Evolutionary conservation across 2,797 vertebrate species (phyloP).

Genomic region (Tenualosa thibaudeaui): DNA sequence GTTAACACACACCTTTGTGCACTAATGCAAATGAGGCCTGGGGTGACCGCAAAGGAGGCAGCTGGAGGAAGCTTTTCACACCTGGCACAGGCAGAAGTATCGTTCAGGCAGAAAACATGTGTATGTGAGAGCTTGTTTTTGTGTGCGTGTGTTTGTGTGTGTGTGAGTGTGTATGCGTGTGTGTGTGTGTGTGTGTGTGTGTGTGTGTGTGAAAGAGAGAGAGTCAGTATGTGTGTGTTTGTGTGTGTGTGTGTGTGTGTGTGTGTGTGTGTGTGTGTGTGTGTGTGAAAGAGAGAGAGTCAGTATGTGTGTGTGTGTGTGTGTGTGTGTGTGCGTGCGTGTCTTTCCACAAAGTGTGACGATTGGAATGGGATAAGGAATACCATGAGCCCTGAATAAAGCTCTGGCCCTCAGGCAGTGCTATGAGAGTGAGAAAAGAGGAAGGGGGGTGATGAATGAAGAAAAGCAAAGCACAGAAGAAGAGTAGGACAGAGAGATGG

Average conservation of each 20-base stretch:
- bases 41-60: slow-evolving; percentile 5
- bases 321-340: neutral
- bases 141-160: neutral
- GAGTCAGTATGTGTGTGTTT: too few relatives aligned
- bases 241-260: slow-evolving; percentile 2
- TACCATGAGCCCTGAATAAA: neutral
- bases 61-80: slow-evolving; percentile 20
- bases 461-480: slow-evolving; percentile 37
- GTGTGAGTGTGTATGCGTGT: neutral
- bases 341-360: neutral
- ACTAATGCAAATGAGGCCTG: slow-evolving; percentile 19
- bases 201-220: too few relatives aligned
- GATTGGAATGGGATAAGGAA: neutral
- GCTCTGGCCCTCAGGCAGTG: neutral
- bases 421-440: slow-evolving; percentile 21
- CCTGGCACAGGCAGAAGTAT: slow-evolving; percentile 54
- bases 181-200: neutral
- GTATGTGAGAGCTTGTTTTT: neutral
- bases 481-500: neutral
- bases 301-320: neutral
- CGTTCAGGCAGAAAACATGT: slow-evolving; percentile 53
- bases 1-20: too few relatives aligned
- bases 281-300: too few relatives aligned
- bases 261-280: neutral
- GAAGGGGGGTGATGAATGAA: slow-evolving; percentile 38